Base-by-base conservation (phyloP, 2,888 invertebrate species). In the Diloba caeruleocephala region DNA sequence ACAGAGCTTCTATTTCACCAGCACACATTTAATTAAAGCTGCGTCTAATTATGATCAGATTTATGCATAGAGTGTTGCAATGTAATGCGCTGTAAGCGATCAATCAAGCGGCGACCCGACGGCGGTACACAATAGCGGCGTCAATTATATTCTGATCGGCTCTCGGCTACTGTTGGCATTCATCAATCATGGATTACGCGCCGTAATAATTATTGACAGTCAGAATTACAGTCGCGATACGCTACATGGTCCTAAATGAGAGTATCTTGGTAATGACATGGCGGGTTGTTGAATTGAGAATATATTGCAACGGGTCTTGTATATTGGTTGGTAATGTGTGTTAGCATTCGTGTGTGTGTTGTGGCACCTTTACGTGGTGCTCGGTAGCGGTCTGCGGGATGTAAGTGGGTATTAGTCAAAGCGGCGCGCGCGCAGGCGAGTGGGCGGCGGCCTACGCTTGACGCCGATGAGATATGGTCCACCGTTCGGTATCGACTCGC, bases 201-300 rank as follows among this genome's bases (percentile, higher is more conserved):
- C 66, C 67, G 78, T 87, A 87, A 88, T 91, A 85, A 89, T 88
- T 88, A 92, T 87, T 89, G 90, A 90, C 90, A 84, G 84, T 74
- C 69, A 72, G 80, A 82, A 82, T 83, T 82, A 82, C 78, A 65
- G 77, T 56, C 69, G 50, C 54, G 72, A 62, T 69, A 69, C 37
- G 46, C 26, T 50, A 15, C 31, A 48, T 58, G 67, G 79, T 74
- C 68, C 75, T 78, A 81, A 83, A 82, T 85, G 77, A 78, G 71
- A 74, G 62, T 66, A 66, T 61, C 66, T 81, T 76, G 73, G 53
- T 83, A 84, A 84, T 83, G 79, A 78, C 56, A 58, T 45, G 63
- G 54, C 54, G 60, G 72, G 65, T 73, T 49, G 34, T 19, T 21
- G 19, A 36, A 42, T 32, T 34, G 21, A 28, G 49, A 44, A 51